Evolutionary conservation across 2,888 invertebrate species (phyloP).

Genomic region (Physocephala rufipes): DNA sequence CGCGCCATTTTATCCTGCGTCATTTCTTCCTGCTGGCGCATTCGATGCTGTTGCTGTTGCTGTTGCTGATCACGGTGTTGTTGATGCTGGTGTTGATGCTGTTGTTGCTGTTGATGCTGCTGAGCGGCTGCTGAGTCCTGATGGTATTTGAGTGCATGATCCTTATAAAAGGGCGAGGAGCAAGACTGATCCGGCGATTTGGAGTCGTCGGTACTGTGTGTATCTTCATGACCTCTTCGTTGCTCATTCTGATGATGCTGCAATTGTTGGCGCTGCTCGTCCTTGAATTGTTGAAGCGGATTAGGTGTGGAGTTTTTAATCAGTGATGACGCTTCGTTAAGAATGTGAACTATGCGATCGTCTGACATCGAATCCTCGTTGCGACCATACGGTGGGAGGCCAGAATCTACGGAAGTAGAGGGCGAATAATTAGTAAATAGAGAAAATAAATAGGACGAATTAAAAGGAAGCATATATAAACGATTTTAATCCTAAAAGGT

Average conservation of each 20-base stretch:
- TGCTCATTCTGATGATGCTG: conserved; percentile 60
- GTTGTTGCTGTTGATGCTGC: conserved; percentile 54
- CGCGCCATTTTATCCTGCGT: conserved; percentile 81
- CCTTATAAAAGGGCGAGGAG: conserved; percentile 84
- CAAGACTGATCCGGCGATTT: conserved; percentile 83
- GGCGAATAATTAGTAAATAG: background rate
- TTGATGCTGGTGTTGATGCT: conserved; percentile 44
- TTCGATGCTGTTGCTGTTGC: conserved; percentile 61
- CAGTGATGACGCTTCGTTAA: conserved; percentile 90
- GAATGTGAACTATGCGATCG: conserved; percentile 91
- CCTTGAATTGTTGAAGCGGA: conserved; percentile 60
- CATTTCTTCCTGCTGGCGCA: conserved; percentile 51
- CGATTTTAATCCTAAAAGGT: no score
- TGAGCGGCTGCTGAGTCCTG: conserved; percentile 45
- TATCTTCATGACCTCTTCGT: conserved; percentile 71
- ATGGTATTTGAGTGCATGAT: conserved; percentile 68
- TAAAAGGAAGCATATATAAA: background rate
- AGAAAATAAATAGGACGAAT: background rate
- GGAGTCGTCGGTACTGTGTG: conserved; percentile 83
- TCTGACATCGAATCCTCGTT: conserved; percentile 84
- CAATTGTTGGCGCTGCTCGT: conserved; percentile 69
- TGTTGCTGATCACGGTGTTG: conserved; percentile 61
- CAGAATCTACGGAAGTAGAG: conserved; percentile 71
- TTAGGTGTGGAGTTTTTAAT: conserved; percentile 72
- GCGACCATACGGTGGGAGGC: conserved; percentile 80